These are phyloP conservation scores for Muscicapa adusta DNA, from an alignment of 2,113 vertebrate genomes.

Conservation along the genomic window DNA sequence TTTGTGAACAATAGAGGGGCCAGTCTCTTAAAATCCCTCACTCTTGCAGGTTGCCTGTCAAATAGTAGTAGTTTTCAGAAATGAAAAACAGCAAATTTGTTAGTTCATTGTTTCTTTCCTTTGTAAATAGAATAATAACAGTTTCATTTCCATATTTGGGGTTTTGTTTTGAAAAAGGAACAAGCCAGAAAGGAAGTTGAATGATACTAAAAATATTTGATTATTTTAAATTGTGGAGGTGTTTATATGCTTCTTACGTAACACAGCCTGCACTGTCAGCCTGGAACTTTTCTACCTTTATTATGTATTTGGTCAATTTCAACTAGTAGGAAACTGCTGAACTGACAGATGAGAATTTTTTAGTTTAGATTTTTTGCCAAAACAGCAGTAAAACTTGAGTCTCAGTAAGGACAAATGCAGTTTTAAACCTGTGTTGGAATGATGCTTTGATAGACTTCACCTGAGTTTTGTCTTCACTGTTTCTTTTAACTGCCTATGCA, in stretches of 20 bases:
- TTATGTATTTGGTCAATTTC: neutral
- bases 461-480: neutral
- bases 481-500: neutral
- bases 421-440: neutral
- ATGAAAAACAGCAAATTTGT: neutral
- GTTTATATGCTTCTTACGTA: neutral
- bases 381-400: neutral
- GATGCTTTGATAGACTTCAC: neutral
- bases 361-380: constrained; percentile 7
- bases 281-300: neutral
- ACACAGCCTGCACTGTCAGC: neutral
- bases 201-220: neutral
- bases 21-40: neutral
- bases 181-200: neutral
- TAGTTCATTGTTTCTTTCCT: neutral
- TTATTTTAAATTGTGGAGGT: constrained; percentile 17
- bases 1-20: neutral
- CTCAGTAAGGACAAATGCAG: neutral
- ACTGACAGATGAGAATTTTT: neutral
- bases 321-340: neutral
- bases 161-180: neutral
- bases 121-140: neutral
- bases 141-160: neutral
- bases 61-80: neutral
- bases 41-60: neutral